Conservation (phyloP, 2,888 invertebrate species). For the Chymomyza amoena region DNA sequence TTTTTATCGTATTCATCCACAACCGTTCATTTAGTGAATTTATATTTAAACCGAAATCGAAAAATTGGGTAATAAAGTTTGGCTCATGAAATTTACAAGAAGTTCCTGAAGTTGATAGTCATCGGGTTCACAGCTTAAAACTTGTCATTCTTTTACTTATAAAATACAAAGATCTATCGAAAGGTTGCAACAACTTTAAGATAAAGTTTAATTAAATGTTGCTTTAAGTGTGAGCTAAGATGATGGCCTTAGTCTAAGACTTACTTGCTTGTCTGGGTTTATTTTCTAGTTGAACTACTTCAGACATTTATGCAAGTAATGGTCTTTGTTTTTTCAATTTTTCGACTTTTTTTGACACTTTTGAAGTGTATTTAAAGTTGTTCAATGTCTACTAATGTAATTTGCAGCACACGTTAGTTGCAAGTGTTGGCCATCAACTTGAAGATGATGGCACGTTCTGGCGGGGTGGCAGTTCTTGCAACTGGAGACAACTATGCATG, state of each 20-base stretch:
- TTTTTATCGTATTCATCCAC: too few species aligned
- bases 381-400: constrained; percentile 1
- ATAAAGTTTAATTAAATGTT: neutral
- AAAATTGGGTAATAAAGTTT: too few species aligned
- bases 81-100: neutral
- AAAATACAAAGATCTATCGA: neutral
- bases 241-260: neutral
- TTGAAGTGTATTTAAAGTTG: neutral
- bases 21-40: too few species aligned
- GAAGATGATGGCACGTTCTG: neutral
- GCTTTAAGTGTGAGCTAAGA: neutral
- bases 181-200: neutral
- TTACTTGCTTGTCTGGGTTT: neutral
- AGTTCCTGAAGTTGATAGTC: neutral
- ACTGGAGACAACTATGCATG: neutral
- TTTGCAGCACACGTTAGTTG: neutral
- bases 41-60: too few species aligned
- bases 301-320: neutral
- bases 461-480: neutral
- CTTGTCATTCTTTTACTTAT: neutral
- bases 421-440: constrained; percentile 30
- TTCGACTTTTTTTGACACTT: neutral
- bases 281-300: neutral
- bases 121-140: neutral
- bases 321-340: neutral